Conservation (phyloP, 2,113 vertebrate genomes). For the Xenopus tropicalis region DNA sequence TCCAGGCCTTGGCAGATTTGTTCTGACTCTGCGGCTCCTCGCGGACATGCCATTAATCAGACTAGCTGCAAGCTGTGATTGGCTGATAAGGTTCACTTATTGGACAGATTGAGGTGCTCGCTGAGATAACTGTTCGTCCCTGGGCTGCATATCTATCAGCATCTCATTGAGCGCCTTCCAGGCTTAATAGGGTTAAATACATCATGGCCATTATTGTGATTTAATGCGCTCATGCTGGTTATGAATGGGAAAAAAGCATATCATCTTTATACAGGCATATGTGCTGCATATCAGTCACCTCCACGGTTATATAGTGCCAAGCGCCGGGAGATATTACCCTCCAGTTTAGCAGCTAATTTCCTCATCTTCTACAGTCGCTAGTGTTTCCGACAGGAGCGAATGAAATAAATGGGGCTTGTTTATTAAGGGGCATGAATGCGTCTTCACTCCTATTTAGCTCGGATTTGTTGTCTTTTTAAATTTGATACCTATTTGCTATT, state of each 20-base stretch:
- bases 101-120: conserved; percentile 30
- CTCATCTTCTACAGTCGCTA: no score
- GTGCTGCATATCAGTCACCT: no score
- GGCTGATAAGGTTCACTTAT: conserved; percentile 34
- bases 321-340: no score
- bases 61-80: conserved; percentile 32
- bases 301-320: no score
- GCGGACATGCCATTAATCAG: conserved; percentile 38
- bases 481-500: no score
- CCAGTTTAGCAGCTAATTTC: no score
- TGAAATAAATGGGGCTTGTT: no score
- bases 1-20: conserved; percentile 22
- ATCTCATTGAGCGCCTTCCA: background rate
- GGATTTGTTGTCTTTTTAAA: no score
- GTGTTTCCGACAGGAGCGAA: no score
- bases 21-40: background rate
- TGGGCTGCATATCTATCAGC: background rate
- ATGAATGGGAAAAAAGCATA: background rate
- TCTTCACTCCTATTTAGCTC: no score
- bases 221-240: background rate
- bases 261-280: background rate
- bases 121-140: conserved; percentile 14
- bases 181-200: conserved; percentile 7
- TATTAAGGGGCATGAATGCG: no score
- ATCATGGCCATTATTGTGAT: background rate